phyloP scores from a whole-genome alignment of 2,113 vertebrate genomes.

The Camelus dromedarius region DNA sequence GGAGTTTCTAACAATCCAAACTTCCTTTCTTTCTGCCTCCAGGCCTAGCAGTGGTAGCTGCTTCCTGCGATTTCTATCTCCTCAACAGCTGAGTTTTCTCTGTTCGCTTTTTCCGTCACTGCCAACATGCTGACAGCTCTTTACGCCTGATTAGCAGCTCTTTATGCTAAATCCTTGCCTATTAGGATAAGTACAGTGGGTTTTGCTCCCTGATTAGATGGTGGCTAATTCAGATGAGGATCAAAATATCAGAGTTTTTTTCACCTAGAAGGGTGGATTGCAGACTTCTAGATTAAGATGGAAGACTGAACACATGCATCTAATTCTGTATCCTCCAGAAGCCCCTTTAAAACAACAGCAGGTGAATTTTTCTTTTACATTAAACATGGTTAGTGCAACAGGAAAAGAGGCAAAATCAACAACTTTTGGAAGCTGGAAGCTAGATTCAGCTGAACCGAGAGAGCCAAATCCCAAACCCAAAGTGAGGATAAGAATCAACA shows the following conservation, averaged over 20 bases:
- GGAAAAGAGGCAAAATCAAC: background rate
- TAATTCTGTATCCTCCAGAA: constrained; percentile 25
- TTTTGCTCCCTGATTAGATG: background rate
- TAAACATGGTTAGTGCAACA: background rate
- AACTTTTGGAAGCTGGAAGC: background rate
- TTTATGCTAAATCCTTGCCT: constrained; percentile 4
- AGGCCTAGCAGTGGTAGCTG: background rate
- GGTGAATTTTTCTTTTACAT: background rate
- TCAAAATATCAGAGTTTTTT: background rate
- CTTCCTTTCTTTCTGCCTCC: constrained; percentile 5
- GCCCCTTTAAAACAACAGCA: constrained; percentile 11
- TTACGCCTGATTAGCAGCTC: background rate
- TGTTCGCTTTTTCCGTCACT: background rate
- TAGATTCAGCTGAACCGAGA: background rate
- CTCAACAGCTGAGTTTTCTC: background rate
- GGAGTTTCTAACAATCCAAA: background rate
- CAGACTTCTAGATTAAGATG: background rate
- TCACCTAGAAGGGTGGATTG: background rate
- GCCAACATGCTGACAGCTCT: background rate
- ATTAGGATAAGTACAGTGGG: background rate
- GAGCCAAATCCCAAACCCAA: background rate
- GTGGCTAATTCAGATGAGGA: background rate
- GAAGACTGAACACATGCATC: background rate
- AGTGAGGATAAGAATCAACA: background rate
- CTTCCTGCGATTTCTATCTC: background rate